Percentiles rank a stretch among this genome's conserved stretches.
phyloP scores from a whole-genome alignment of 2,888 invertebrate genomes.

The Sesia bembeciformis region DNA sequence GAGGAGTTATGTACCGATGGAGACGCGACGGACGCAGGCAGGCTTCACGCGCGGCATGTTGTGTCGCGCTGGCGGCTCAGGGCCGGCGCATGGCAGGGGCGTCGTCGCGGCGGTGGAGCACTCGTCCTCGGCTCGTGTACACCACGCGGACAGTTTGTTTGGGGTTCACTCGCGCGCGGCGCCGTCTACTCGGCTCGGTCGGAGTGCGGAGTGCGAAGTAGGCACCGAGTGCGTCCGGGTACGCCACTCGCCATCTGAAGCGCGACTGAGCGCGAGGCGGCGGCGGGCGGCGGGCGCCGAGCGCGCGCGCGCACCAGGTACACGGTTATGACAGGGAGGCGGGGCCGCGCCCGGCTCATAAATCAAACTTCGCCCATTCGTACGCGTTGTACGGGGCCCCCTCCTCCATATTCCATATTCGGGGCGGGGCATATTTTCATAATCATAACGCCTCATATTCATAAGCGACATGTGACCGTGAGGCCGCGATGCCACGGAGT shows the following conservation, averaged over 20 bases:
- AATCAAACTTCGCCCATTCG: constrained; percentile 79
- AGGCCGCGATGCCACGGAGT: constrained; percentile 10
- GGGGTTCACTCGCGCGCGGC: constrained; percentile 37
- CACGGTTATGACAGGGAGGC: constrained; percentile 81
- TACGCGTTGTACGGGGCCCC: constrained; percentile 77
- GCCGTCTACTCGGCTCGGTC: constrained; percentile 40
- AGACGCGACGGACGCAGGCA: constrained; percentile 71
- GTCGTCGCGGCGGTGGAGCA: constrained; percentile 37
- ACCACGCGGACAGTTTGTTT: constrained; percentile 16
- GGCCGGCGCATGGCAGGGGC: constrained; percentile 61
- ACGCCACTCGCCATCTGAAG: constrained; percentile 72
- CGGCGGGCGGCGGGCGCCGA: constrained; percentile 34
- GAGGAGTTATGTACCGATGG: constrained; percentile 64
- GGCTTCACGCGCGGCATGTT: constrained; percentile 72
- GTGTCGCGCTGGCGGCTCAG: constrained; percentile 45
- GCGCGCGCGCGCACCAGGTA: constrained; percentile 77
- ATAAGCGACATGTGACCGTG: constrained; percentile 66
- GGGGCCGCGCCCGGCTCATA: constrained; percentile 78
- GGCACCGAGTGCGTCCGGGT: constrained; percentile 40
- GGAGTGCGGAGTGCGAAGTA: constrained; percentile 35
- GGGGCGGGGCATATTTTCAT: constrained; percentile 75
- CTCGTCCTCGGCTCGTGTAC: constrained; percentile 16
- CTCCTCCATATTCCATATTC: constrained; percentile 77
- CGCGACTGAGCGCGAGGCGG: constrained; percentile 69
- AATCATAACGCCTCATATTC: constrained; percentile 75